Base-by-base conservation (phyloP, 2,797 vertebrate genomes). In the Eupleurogrammus muticus region DNA sequence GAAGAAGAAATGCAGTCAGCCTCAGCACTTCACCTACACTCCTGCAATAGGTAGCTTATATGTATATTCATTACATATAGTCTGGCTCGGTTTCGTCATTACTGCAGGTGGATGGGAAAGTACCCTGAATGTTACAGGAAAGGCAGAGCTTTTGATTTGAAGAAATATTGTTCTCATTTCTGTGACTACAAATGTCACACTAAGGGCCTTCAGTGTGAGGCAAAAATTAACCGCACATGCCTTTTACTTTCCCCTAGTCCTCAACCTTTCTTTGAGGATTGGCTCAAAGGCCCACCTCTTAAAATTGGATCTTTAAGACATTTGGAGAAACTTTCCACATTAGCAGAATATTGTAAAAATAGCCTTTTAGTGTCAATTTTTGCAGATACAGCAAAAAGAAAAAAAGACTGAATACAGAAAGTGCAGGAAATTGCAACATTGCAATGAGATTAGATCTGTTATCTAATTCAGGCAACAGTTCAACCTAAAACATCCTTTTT, bases 1-100 rank as follows among this genome's bases (percentile, higher is more conserved):
- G 51, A 99, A 97, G 75, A 96, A 96, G 70, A 99, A 97, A 89
- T 92, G 94, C 77, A 99, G 97, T 73, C 97, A 97, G 63, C 95
- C 96, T 28, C 97, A 99, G 85, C 96, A 96, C 81, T 98, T 99
- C 90, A 94, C 94, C 80, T 98, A 96, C 70, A 96, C 95, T 32
- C 97, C 97, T 91, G 34, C 83, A 52, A 87, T 70, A 80, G 91
- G 93, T 92, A 64, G 20, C 12, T 16, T 17, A 44, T 44, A 44
- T 28, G 6, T 28, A 28, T 28, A 28, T 28, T 3, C 6, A 28
- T 28, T 28, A 28, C 6, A 28, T 28, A 28, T 44, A 44, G 16
- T 72, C 21, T 28, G 7, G 66, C 17, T 61, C 36, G 34, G 21
- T 23, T 67, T 14, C 50, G 24, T 47, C n/a, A 5, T 28, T 32